These are phyloP conservation scores for Caenorhabditis angaria DNA, from an alignment of 2,888 invertebrate genomes.

Conservation along the genomic window DNA sequence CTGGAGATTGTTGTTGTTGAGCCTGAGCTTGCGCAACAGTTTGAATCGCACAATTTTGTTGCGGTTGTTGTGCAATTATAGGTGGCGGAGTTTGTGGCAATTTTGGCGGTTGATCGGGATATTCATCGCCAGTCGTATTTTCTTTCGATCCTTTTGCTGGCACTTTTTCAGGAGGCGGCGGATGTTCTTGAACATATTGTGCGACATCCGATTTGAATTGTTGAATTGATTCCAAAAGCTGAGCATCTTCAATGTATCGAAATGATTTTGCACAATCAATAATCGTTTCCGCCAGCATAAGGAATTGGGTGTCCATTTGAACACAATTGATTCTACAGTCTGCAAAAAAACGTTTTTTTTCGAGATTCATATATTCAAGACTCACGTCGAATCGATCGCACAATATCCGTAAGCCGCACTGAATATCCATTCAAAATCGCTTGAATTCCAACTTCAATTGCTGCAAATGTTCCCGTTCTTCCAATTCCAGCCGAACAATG, in stretches of 20 bases:
- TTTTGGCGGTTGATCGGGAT: not conserved
- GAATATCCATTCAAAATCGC: constrained; percentile 20
- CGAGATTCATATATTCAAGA: not conserved
- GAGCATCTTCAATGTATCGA: constrained; percentile 23
- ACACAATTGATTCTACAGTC: constrained; percentile 29
- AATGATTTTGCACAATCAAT: constrained; percentile 27
- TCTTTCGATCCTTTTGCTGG: not conserved
- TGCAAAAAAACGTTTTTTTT: constrained; percentile 9
- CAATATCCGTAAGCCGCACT: constrained; percentile 11
- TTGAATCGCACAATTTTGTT: too few species aligned
- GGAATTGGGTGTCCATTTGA: constrained; percentile 38
- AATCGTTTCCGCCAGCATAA: constrained; percentile 24
- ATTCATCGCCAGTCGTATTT: not conserved
- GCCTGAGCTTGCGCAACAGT: not conserved
- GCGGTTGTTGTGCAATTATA: not conserved
- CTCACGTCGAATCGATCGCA: constrained; percentile 21
- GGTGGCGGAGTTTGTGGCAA: not conserved
- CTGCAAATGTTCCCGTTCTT: constrained; percentile 47
- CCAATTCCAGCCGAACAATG: constrained; percentile 65
- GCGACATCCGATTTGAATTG: constrained; percentile 1
- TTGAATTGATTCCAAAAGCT: constrained; percentile 4
- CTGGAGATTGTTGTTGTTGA: not conserved
- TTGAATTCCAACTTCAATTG: constrained; percentile 30
- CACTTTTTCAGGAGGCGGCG: constrained; percentile 13
- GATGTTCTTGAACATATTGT: constrained; percentile 24